Base-by-base conservation (phyloP, 2,113 vertebrate genomes). In the Atlantisia rogersi region DNA sequence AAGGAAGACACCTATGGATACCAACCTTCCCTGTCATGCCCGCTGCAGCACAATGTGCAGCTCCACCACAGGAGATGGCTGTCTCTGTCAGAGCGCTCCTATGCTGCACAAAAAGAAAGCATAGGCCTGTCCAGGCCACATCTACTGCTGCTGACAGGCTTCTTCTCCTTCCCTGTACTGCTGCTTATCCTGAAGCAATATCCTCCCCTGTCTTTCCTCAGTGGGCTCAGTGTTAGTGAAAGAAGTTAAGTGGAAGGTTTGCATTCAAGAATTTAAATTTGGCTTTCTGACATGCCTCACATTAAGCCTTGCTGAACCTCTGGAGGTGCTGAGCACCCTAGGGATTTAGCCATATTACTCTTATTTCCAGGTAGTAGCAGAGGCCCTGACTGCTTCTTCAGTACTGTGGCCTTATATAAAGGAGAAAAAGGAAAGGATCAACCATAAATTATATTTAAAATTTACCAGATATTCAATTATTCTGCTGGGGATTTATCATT, bases 401-500 rank as follows among this genome's bases (percentile, higher is more conserved):
- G 39, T 58, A n/a, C 48, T 9, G 0, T 32, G 11, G 22, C 9
- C 7, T 91, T 86, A 24, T 44, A 15, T 2, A 88, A 35, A 78
- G 16, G 84, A 86, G 35, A 31, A 70, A 14, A 29, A 94, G 16
- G 22, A 86, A 86, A 91, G 15, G 13, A 67, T 79, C 26, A 65
- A 86, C 22, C 17, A 53, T 46, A 82, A 84, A 88, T 86, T 78
- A 28, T 32, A 69, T 76, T 81, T 87, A 2, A 82, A 87, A 78
- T 65, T 46, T 84, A 46, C 53, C 75, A 39, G 11, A 62, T 62
- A 79, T 69, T 93, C 22, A 86, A 79, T 96, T 84, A 73, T 65
- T 8, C 62, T 96, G 58, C 48, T 76, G 39, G 58, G 67, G 48
- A 91, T 91, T 94, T 95, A 58, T 74, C 24, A 65, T 94, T 92